phyloP scores from a whole-genome alignment of 2,113 vertebrate genomes.

The Oriolus oriolus region DNA sequence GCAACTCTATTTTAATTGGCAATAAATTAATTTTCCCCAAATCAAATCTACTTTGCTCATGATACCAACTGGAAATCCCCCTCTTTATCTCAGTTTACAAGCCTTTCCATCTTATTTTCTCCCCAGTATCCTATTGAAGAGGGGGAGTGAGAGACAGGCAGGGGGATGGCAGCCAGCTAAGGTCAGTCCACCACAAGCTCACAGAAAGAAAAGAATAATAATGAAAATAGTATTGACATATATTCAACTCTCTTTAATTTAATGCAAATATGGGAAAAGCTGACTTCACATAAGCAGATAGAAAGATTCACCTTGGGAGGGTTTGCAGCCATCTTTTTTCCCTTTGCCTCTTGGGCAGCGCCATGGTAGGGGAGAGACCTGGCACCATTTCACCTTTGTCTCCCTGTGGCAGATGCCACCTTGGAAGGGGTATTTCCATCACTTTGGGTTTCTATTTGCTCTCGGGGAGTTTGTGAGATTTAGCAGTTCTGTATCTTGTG shows the following conservation, averaged over 20 bases:
- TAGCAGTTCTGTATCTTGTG: not conserved
- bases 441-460: fast-evolving
- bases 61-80: not conserved
- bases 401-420: fast-evolving
- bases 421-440: not conserved
- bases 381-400: fast-evolving
- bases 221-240: not conserved
- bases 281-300: not conserved
- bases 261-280: not conserved
- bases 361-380: not conserved
- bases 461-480: not conserved
- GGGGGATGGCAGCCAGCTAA: not conserved
- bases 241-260: not conserved
- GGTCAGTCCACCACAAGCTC: not conserved
- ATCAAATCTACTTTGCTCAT: not conserved
- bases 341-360: fast-evolving
- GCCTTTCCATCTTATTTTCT: not conserved
- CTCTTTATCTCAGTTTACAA: not conserved
- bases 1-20: not conserved
- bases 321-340: not conserved
- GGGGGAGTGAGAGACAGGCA: not conserved
- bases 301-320: not conserved
- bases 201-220: not conserved
- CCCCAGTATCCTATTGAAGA: not conserved
- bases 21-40: not conserved